Base-by-base conservation (phyloP, 1,140 invertebrate species). In the Argopecten irradians region DNA sequence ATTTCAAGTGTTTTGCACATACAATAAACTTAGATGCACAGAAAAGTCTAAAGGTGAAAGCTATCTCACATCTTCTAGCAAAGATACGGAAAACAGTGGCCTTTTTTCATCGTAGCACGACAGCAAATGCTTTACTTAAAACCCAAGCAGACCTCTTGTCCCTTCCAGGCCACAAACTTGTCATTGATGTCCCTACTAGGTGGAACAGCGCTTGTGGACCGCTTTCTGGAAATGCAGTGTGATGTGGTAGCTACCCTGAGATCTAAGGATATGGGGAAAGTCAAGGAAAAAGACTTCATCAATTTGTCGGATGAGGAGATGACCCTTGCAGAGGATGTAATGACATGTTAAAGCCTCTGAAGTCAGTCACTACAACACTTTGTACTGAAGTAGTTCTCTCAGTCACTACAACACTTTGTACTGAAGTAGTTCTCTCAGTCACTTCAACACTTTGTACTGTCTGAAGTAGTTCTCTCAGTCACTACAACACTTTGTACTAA, bases 1-100 rank as follows among this genome's bases (percentile, higher is more conserved):
- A 86, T 36, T 22, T 84, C 9, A 33, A 71, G 34, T 89, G 88
- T 87, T 89, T 83, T 84, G 88, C 88, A 22, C 88, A 83, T 32
- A 86, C 85, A 35, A 35, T 89, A 34, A 89, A 89, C 28, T 34
- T 86, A 34, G 85, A 55, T 83, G 85, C 83, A 32, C 88, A 87
- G 13, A 89, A 89, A 28, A 14, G 43, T 16, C 34, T 86, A 16
- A 55, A 43, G 28, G 28, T 86, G 1, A 84, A 55, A 7, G 13
- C 14, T 36, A 82, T 88, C 11, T 82, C 39, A 13, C 28, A 35
- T 32, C 22, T 90, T 19, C 43, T 86, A 34, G 84, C 33, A 46
- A 35, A 43, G 32, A 82, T 88, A 28, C 86, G 85, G 43, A 34
- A 36, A 33, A 33, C 87, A 28, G 89, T 88, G 36, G 71, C 83